phyloP scores from a whole-genome alignment of 1,140 invertebrate species.

The Aradophagus sp. region DNA sequence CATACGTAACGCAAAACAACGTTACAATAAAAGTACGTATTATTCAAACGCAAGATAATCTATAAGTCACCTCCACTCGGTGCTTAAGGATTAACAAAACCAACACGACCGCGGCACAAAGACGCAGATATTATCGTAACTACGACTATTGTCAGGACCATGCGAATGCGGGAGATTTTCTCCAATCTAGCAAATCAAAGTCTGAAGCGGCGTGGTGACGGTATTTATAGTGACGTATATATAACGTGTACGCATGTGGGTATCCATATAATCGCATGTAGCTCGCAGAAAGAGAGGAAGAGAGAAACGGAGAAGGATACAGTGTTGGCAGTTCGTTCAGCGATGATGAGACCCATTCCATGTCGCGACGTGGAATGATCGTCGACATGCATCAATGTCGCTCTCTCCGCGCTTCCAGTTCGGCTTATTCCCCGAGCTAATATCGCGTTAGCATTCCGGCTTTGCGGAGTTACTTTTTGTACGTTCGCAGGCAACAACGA shows the following conservation, averaged over 20 bases:
- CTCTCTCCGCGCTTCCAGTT: constrained; percentile 36
- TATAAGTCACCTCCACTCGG: no score
- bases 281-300: constrained; percentile 44
- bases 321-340: constrained; percentile 52
- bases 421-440: constrained; percentile 27
- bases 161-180: constrained; percentile 22
- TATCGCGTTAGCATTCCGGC: constrained; percentile 15
- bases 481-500: neutral
- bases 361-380: constrained; percentile 60
- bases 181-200: constrained; percentile 48
- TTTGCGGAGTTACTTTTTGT: constrained; percentile 27
- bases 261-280: constrained; percentile 45
- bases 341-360: constrained; percentile 54
- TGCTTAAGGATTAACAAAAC: no score
- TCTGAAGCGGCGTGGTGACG: constrained; percentile 30
- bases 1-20: no score
- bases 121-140: constrained; percentile 13
- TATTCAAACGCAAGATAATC: no score
- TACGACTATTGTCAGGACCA: constrained; percentile 18
- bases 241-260: constrained; percentile 49
- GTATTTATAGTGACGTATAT: constrained; percentile 60
- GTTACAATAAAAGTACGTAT: no score
- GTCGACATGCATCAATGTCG: constrained; percentile 59
- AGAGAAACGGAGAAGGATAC: no score
- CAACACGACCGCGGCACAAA: no score